Evolutionary conservation across 2,888 invertebrate genomes (phyloP).

Genomic region (Mesorhabditis sp.): DNA sequence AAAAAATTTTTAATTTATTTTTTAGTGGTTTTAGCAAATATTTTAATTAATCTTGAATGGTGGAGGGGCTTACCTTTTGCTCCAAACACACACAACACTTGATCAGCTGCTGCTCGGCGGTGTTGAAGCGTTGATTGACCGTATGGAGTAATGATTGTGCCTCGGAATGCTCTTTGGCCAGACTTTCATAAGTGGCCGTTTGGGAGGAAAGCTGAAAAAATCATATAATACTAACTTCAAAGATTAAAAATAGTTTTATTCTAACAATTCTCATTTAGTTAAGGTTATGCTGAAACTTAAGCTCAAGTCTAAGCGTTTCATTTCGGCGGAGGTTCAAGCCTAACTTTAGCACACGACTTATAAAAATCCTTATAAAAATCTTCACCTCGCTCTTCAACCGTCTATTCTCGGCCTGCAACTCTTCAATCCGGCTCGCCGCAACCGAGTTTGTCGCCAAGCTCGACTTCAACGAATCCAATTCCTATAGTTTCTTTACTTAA

Average conservation of each 20-base stretch:
- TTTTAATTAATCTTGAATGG: neutral
- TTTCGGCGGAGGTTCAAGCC: no score
- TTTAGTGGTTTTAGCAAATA: slow-evolving; percentile 3
- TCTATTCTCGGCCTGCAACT: neutral
- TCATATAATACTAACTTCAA: neutral
- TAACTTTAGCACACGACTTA: no score
- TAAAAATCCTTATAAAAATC: no score
- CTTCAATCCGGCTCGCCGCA: neutral
- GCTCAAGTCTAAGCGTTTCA: no score
- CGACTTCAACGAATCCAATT: neutral
- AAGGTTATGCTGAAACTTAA: no score
- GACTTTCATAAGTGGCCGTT: neutral
- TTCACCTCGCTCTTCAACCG: neutral
- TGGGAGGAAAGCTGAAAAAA: neutral
- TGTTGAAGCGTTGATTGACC: neutral
- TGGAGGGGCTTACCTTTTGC: neutral
- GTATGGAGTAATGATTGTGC: neutral
- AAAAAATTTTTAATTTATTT: neutral
- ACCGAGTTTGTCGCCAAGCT: neutral
- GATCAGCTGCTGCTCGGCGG: slow-evolving; percentile 1
- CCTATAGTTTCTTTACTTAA: neutral
- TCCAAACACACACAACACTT: slow-evolving; percentile 4
- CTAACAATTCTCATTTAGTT: no score
- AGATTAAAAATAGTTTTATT: no score
- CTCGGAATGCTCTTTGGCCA: neutral